These are phyloP conservation scores for Corythaixoides concolor DNA, from an alignment of 2,113 vertebrate genomes.

Conservation along the genomic window DNA sequence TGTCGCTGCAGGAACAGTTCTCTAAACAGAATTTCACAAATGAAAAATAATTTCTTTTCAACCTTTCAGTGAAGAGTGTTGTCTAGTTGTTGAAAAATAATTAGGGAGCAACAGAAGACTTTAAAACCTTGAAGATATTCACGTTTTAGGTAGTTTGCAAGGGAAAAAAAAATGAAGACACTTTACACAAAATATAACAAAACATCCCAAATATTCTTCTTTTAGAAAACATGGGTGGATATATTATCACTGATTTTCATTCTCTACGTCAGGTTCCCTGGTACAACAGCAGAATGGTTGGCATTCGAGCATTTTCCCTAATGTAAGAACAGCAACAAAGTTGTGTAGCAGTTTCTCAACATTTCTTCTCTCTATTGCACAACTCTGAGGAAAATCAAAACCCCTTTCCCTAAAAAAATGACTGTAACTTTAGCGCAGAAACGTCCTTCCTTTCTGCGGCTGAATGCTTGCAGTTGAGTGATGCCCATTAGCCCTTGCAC, in stretches of 20 bases:
- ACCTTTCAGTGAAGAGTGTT: background rate
- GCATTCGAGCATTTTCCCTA: background rate
- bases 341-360: background rate
- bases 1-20: background rate
- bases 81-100: background rate
- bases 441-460: background rate
- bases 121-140: background rate
- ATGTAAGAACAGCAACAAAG: background rate
- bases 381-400: background rate
- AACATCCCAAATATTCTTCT: background rate
- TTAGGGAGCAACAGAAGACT: background rate
- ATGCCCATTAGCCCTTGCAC: background rate
- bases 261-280: background rate
- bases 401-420: background rate
- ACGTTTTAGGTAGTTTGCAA: background rate
- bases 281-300: background rate
- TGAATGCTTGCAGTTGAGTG: background rate
- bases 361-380: accelerated
- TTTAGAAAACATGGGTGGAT: background rate
- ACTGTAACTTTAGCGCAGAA: background rate
- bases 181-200: background rate
- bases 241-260: background rate
- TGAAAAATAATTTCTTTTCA: background rate
- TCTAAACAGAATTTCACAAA: background rate
- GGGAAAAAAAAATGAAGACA: background rate